Evolutionary conservation across 2,888 invertebrate species (phyloP), one percentile per base, ranked within the genome.

Genomic region (Eledona agricola): DNA sequence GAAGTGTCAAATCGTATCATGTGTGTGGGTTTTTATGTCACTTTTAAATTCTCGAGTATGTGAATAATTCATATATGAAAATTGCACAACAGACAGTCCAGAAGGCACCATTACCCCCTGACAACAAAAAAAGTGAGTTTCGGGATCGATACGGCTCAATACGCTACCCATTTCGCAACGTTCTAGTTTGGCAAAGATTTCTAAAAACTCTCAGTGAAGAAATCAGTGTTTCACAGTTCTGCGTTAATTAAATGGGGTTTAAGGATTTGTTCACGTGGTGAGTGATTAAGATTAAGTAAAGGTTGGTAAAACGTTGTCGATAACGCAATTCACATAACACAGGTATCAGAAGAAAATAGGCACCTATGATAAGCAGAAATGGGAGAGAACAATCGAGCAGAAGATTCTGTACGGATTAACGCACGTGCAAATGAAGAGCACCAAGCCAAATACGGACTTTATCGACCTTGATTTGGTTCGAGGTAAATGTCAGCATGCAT

Each of bases 291-390:
- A 17, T 23, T 45, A 4, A n/a, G 4, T 4, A n/a, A 12, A 23
- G 6, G 12, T 9, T 12, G 9, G 25, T 12, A 12, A 6, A 1
- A n/a, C 10, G 40, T 46, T 20, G 7, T 9, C 5, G 13, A 15
- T 28, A 17, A 16, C 38, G 7, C n/a, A n/a, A n/a, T n/a, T n/a
- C n/a, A n/a, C n/a, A n/a, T n/a, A n/a, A n/a, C n/a, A n/a, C 62
- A 93, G 94, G 91, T 94, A 94, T 80, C 93, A 94, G 76, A 91
- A 91, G 76, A 93, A 95, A 83, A 96, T 97, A 77, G 95, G 96
- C 71, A 91, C 92, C 13, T 96, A 96, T 79, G 96, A 97, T 79
- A 96, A 96, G 74, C 94, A 96, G 71, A 88, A 91, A 84, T 97
- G 96, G 96, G 97, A 97, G 77, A 92, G 91, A 64, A 93, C 92